These are phyloP conservation scores for Automeris io DNA, from an alignment of 2,888 invertebrate species.

Conservation along the genomic window DNA sequence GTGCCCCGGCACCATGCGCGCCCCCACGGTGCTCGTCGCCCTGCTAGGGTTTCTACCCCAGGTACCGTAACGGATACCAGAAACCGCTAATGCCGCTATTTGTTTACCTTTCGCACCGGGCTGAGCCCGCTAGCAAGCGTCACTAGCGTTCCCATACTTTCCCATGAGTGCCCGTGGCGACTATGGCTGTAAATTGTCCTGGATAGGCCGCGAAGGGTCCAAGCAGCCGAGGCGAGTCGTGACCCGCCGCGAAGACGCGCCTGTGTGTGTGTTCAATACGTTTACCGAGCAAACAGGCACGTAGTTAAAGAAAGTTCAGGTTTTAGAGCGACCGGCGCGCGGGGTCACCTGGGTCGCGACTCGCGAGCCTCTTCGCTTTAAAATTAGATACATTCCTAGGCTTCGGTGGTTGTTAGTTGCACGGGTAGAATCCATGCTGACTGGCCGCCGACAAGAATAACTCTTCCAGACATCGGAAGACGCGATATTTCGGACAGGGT, in stretches of 20 bases:
- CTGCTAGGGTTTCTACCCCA: slow-evolving; percentile 76
- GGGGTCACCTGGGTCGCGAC: slow-evolving; percentile 74
- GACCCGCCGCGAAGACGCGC: slow-evolving; percentile 52
- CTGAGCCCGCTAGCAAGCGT: slow-evolving; percentile 28
- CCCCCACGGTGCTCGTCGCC: slow-evolving; percentile 73
- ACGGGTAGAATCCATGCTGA: slow-evolving; percentile 42
- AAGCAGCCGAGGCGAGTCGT: slow-evolving; percentile 57
- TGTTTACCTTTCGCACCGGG: slow-evolving; percentile 51
- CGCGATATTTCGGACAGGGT: slow-evolving; percentile 68
- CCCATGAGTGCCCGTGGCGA: slow-evolving; percentile 56
- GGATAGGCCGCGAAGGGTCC: slow-evolving; percentile 64
- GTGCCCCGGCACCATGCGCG: slow-evolving; percentile 74
- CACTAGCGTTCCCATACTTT: slow-evolving; percentile 55
- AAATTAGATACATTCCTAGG: slow-evolving; percentile 76
- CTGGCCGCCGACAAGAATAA: slow-evolving; percentile 52
- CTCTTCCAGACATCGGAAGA: slow-evolving; percentile 53
- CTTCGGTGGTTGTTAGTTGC: slow-evolving; percentile 47
- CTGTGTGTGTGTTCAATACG: slow-evolving; percentile 66
- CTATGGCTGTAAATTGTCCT: slow-evolving; percentile 61
- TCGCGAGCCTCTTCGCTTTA: slow-evolving; percentile 74
- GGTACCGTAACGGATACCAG: slow-evolving; percentile 60
- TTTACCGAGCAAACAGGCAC: slow-evolving; percentile 70
- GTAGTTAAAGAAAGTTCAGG: slow-evolving; percentile 76
- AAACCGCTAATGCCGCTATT: slow-evolving; percentile 54
- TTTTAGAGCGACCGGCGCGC: slow-evolving; percentile 69